phyloP scores from a whole-genome alignment of 2,888 invertebrate genomes.

The Oxyscelio sp. region DNA sequence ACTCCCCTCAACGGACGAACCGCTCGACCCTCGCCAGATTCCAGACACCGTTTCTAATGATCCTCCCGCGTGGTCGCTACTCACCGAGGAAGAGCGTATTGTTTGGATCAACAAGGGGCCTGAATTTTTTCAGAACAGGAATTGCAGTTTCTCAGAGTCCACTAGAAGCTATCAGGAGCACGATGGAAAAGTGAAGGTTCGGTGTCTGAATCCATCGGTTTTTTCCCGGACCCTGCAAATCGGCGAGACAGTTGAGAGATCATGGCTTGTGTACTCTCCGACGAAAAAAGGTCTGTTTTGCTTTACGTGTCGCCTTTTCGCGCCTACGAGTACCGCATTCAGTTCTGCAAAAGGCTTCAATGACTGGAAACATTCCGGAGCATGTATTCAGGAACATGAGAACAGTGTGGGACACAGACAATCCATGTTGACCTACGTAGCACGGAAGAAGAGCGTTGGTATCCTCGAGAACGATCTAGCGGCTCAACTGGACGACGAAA shows the following conservation, averaged over 20 bases:
- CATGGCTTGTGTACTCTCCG: slow-evolving; percentile 34
- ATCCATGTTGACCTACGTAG: slow-evolving; percentile 4
- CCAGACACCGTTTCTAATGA: neutral
- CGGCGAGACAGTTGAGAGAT: slow-evolving; percentile 11
- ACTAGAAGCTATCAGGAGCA: neutral
- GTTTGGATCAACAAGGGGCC: slow-evolving; percentile 23
- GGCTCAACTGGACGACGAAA: slow-evolving; percentile 20
- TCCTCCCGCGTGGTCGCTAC: slow-evolving; percentile 6
- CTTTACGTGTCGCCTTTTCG: slow-evolving; percentile 23
- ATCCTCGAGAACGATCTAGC: neutral
- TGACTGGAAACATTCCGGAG: slow-evolving; percentile 33
- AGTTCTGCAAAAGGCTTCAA: slow-evolving; percentile 24
- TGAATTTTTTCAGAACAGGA: slow-evolving; percentile 22
- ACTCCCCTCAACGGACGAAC: neutral
- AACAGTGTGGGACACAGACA: slow-evolving; percentile 9
- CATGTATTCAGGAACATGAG: slow-evolving; percentile 9
- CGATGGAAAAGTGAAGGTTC: slow-evolving; percentile 17
- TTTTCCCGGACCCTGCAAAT: slow-evolving; percentile 20
- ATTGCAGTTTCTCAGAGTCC: slow-evolving; percentile 8
- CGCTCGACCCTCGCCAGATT: slow-evolving; percentile 54
- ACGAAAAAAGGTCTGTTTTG: slow-evolving; percentile 17
- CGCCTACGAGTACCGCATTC: neutral
- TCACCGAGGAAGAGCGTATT: slow-evolving; percentile 7
- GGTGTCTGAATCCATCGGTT: slow-evolving; percentile 2
- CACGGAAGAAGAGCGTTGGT: slow-evolving; percentile 9